Evolutionary conservation across 2,797 vertebrate species (phyloP).

Genomic region (Premnoplex brunnescens): DNA sequence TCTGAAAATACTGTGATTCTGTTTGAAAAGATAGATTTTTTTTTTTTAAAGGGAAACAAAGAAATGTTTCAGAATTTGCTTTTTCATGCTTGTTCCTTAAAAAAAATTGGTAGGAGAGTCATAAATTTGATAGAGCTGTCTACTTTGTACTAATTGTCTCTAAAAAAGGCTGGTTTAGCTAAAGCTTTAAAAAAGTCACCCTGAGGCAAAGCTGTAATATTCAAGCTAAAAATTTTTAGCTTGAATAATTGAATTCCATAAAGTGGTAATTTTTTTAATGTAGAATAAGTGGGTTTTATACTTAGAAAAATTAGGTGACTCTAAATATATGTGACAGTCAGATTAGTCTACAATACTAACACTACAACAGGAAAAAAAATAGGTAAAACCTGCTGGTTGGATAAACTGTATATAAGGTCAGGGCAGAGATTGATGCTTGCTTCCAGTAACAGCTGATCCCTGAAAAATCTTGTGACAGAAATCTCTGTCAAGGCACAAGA

Average conservation of each 20-base stretch:
- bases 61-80: not conserved
- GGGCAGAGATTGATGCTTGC: not conserved
- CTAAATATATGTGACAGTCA: not conserved
- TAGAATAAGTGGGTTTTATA: not conserved
- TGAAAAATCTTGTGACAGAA: not conserved
- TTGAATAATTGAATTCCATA: not conserved
- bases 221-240: not conserved
- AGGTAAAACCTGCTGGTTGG: not conserved
- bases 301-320: not conserved
- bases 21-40: not conserved
- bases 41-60: not conserved
- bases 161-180: slow-evolving; percentile 1
- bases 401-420: not conserved
- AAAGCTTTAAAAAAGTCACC: not conserved
- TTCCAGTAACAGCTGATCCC: not conserved
- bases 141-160: slow-evolving; percentile 32
- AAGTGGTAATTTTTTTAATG: not conserved
- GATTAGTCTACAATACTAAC: not conserved
- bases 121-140: not conserved
- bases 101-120: not conserved
- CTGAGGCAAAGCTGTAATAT: not conserved
- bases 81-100: not conserved
- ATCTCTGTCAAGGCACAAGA: not conserved
- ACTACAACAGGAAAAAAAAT: not conserved
- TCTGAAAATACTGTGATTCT: not conserved